These are phyloP conservation scores for Xenopus petersii DNA, from an alignment of 2,797 vertebrate species.

Conservation along the genomic window DNA sequence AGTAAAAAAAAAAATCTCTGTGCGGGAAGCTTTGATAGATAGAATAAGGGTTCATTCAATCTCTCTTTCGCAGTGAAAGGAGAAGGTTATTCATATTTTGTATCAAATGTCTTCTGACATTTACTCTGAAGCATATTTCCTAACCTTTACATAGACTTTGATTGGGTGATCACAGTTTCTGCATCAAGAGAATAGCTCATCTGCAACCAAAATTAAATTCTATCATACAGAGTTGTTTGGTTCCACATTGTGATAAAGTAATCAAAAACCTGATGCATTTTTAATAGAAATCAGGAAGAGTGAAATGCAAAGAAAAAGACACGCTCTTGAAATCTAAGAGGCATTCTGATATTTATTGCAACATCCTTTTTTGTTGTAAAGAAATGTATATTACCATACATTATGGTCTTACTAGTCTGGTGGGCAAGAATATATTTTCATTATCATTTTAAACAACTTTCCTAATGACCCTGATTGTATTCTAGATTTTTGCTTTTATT, in stretches of 20 bases:
- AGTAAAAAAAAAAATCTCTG: conserved; percentile 39
- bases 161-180: conserved; percentile 53
- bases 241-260: conserved; percentile 54
- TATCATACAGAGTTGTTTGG: conserved; percentile 49
- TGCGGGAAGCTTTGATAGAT: conserved; percentile 49
- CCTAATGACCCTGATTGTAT: too few species aligned
- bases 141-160: conserved; percentile 55
- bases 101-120: conserved; percentile 54
- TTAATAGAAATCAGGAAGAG: conserved; percentile 51
- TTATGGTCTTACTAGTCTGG: background rate
- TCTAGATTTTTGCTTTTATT: too few species aligned
- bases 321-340: conserved; percentile 46
- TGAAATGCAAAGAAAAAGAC: conserved; percentile 50
- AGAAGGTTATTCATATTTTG: conserved; percentile 54
- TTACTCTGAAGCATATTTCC: conserved; percentile 53
- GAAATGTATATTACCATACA: background rate
- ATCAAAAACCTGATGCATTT: conserved; percentile 54
- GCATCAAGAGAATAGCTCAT: conserved; percentile 50
- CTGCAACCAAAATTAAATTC: conserved; percentile 55
- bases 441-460: too few species aligned
- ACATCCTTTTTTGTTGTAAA: background rate
- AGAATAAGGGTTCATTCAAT: conserved; percentile 48
- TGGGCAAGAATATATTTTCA: background rate
- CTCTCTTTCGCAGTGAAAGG: conserved; percentile 44
- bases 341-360: conserved; percentile 19